Base-by-base conservation (phyloP, 2,113 vertebrate species). In the Sitta europaea region DNA sequence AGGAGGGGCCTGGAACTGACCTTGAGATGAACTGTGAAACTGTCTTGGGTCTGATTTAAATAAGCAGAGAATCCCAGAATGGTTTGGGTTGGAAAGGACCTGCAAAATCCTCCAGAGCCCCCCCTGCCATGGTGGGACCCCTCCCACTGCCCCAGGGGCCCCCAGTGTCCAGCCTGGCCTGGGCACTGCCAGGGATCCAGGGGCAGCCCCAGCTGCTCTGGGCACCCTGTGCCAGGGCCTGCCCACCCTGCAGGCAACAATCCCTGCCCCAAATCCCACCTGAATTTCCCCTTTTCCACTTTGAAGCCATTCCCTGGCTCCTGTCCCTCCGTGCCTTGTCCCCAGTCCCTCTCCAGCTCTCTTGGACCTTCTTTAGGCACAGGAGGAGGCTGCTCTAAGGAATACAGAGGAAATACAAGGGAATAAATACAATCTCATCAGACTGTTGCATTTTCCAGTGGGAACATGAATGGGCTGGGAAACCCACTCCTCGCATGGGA, bases 401-500 rank as follows among this genome's bases (percentile, higher is more conserved):
- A 35, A 27, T 10, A 23, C 0, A 35, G 47, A 59, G 38, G 11
- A 53, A 82, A 18, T 1, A 14, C 4, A 25, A 74, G 6, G 40
- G 21, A 31, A 40, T 33, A 33, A 86, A 22, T 9, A 1, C 0
- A 8, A 11, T 23, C 50, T 33, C 13, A 1, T 24, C 28, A 42
- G 13, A 3, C 8, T 29, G 4, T 7, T 35, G 12, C 9, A 1
- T 33, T 70, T 80, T 27, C 33, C 53, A 38, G 25, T 4, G 21
- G 53, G 57, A n/a, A n/a, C n/a, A n/a, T n/a, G 61, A 31, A 10
- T 21, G 24, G 47, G 29, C 4, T 38, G 65, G 62, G 72, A 27
- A 23, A 1, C 25, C 8, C 14, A 0, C 19, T 53, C 24, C 15
- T 9, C 0, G 0, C n/a, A n/a, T n/a, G n/a, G n/a, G 7, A 50